Base-by-base conservation (phyloP, 2,797 vertebrate genomes). In the Intellagama lesueurii region DNA sequence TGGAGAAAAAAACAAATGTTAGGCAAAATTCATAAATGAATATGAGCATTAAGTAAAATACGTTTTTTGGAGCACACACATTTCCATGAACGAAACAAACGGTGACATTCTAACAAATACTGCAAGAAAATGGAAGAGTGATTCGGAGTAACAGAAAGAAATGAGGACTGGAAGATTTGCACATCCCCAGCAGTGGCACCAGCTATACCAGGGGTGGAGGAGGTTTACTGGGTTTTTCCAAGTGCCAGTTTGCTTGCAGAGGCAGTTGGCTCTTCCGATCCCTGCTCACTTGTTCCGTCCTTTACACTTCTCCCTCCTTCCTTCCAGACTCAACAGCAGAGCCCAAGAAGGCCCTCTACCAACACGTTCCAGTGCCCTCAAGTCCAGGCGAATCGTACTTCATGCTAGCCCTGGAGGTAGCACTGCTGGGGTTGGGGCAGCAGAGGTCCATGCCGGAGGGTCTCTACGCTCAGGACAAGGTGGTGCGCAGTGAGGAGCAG, bases 381-480 rank as follows among this genome's bases (percentile, higher is more conserved):
- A 95, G 88, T 78, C 94, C 85, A 0, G 92, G 93, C 4, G 96
- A 97, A 87, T 97, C 96, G 8, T 96, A 95, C 91, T 85, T 96
- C 35, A 94, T 92, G 1, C 87, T 97, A 89, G 96, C 96, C 0
- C 91, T 97, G 44, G 97, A 97, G 84, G 95, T 96, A 80, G 95
- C 95, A 0, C 91, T 97, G 19, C 89, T 96, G 91, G 97, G 96
- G 9, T 90, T 97, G 64, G 97, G 96, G 66, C 96, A 97, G 91
- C 96, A 97, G 92, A 88, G 96, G 78, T 93, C 95, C 77, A 95
- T 97, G 94, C 96, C 96, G 0, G 95, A 96, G 66, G 96, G 96
- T 0, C 87, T 96, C 12, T 96, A 97, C 0, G 96, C 96, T 68
- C 96, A 97, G 81, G 96, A 97, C 92, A 97, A 97, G 81, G 94